Conservation (phyloP, 2,113 vertebrate genomes). For the Strix aluco region DNA sequence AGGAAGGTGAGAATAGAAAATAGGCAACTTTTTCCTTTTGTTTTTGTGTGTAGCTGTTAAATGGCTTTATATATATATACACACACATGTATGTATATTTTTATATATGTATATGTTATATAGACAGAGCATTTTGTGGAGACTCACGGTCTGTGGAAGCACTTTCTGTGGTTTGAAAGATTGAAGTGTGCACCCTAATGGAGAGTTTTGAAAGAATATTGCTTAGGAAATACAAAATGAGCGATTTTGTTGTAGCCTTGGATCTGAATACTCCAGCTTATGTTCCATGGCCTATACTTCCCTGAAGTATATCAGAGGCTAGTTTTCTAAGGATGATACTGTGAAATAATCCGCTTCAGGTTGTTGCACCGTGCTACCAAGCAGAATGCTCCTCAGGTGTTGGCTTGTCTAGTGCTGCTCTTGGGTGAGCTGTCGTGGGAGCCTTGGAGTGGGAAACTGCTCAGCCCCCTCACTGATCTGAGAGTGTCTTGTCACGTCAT, state of each 20-base stretch:
- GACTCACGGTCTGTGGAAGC: background rate
- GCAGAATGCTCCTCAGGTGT: background rate
- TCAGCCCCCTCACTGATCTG: no score
- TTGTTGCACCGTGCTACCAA: accelerated
- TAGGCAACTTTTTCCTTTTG: background rate
- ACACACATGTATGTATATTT: background rate
- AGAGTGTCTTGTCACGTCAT: accelerated
- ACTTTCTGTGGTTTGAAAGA: background rate
- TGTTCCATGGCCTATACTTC: background rate
- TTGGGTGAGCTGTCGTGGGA: background rate
- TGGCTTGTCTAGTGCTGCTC: background rate
- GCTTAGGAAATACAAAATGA: background rate
- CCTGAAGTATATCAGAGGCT: background rate
- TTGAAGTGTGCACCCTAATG: no score
- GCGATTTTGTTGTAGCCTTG: background rate
- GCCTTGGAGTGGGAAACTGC: accelerated
- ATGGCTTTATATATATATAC: background rate
- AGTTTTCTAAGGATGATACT: background rate
- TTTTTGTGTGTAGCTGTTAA: background rate
- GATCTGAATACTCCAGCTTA: background rate
- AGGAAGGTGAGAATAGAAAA: background rate
- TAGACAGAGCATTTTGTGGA: background rate
- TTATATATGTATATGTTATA: background rate
- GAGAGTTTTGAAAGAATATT: background rate
- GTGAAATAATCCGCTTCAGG: background rate